Evolutionary conservation across 2,888 invertebrate species (phyloP), one percentile per base, ranked within the genome.

Genomic region (Acanthoscelides obtectus): DNA sequence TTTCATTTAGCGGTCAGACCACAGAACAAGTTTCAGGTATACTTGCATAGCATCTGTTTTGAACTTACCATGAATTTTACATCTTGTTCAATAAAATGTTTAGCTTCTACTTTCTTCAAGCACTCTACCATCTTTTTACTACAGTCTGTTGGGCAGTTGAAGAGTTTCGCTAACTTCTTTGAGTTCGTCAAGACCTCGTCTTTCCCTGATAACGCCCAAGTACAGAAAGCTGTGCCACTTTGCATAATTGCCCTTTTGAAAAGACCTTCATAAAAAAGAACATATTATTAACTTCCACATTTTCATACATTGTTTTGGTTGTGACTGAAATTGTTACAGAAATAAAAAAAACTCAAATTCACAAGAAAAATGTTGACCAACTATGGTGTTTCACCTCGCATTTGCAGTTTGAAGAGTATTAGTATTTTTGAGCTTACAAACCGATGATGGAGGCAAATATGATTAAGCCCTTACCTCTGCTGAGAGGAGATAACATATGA

Each of bases 161-260:
- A 83, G 72, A 89, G 84, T 78, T 89, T 83, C 0, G 90, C 92
- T 22, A 94, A 80, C 67, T 88, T 88, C 71, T 86, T 87, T 0
- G 92, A 90, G 70, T 91, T 88, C 64, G 85, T 83, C 5, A 87
- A 84, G 0, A 90, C 88, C 72, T 90, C 87, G 6, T 90, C 90
- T 2, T 89, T 88, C 69, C 87, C 87, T 1, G 80, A 79, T 17
- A 80, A 73, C 0, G 83, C 80, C 85, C 85, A 85, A 4, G 80
- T 75, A 70, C 81, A 80, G 64, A 91, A 85, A 0, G 91, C 89
- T 0, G 91, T 92, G 0, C 94, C 94, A 69, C 93, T 94, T 81
- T 93, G 91, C 0, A 93, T 90, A 73, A 94, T 94, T 0, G 88
- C 93, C 72, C 90, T 89, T 76, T 92, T 91, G 76, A 93, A 91